Evolutionary conservation across 2,113 vertebrate species (phyloP), one percentile per base, ranked within the genome.

Genomic region (Chinchilla lanigera): DNA sequence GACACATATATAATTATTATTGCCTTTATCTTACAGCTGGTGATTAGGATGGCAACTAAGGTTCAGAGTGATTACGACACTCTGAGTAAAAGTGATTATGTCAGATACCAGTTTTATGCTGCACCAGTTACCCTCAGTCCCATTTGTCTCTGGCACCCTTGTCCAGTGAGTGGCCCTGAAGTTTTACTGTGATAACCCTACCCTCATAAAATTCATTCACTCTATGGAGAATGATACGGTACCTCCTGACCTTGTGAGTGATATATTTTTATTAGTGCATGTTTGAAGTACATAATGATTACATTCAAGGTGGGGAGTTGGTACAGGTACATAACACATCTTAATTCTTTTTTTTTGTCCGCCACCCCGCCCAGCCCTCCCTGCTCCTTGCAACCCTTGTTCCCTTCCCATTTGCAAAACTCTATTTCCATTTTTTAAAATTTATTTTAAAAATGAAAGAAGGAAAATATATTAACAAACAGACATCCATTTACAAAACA

Each of bases 11-110:
- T 61, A 80, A 67, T 54, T 82, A 82, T 30, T 82, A 44, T 63
- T 65, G 44, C 33, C 16, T 90, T 4, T 33, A 13, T 69, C 81
- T 82, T 73, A 20, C 7, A 73, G 38, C 58, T 54, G 20, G 28
- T 56, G 78, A 86, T 54, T 77, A 89, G 84, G 26, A 77, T 67
- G 41, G 16, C 89, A 82, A 94, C 20, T 71, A 87, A 96, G n/a
- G 87, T 65, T 69, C 6, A 54, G 44, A 73, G 26, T 61, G 60
- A 26, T 61, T 26, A 61, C 26, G 8, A 26, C 9, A 26, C 60
- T 61, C 24, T 61, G 60, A 61, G 16, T 81, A 30, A 88, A 56
- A 85, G 20, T 30, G 26, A 61, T 71, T 56, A 11, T 58, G 26
- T 78, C 63, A 47, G 28, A 69, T 24, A 54, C 41, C 3, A 38